Evolutionary conservation across 2,888 invertebrate species (phyloP), one percentile per base, ranked within the genome.

Genomic region (Ischnura elegans): DNA sequence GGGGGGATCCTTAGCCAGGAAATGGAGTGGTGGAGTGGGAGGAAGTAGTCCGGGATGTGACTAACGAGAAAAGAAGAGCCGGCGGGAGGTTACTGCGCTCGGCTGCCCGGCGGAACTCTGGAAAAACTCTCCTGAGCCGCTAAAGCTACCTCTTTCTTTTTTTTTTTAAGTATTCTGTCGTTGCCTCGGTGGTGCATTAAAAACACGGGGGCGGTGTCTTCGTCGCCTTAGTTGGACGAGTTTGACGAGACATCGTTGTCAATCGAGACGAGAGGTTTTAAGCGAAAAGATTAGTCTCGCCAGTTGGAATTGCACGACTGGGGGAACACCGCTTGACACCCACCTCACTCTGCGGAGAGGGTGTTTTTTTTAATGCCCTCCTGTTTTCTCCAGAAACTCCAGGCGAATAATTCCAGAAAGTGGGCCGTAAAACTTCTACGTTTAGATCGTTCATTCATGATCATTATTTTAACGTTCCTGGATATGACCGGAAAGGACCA

Each of bases 281-380:
- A 76, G 76, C 76, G 76, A 76, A 76, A 76, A 76, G 76, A 76
- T 76, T 76, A 76, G 76, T 76, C 76, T 76, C 76, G 76, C 76
- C 36, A 76, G 76, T 76, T 76, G 76, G 76, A 76, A 76, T 76
- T 76, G 76, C 76, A 76, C 13, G 76, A 76, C 76, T 76, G 76
- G 76, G 76, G 76, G 36, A 76, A 36, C 76, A 76, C 66, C 29
- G 76, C 36, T 51, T 29, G 2, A 36, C 76, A 76, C 76, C 76
- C 76, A 76, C 76, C 76, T 76, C 66, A 29, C 36, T 76, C 36
- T 13, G n/a, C 51, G 16, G 16, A 51, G 51, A 51, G 19, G 1
- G 51, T 51, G n/a, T 51, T 51, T 76, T 0, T 76, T 36, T 4
- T 3, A 36, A 13, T 36, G 76, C 3, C 36, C 16, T 13, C 25